Evolutionary conservation across 2,113 vertebrate species (phyloP).

Genomic region (Pygoscelis adeliae): DNA sequence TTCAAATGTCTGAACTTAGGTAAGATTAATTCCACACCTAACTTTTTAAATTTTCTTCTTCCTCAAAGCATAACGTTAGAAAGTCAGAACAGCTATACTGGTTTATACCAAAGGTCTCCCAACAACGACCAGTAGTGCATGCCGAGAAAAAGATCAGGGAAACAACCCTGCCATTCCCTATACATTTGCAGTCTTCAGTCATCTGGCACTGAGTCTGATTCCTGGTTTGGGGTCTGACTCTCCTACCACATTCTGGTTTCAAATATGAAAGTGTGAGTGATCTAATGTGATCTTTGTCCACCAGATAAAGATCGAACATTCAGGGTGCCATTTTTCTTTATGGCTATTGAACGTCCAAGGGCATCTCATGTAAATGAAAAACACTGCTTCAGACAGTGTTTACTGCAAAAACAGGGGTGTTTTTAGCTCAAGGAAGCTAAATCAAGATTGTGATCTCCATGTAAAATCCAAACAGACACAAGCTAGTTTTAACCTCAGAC

Average conservation of each 20-base stretch:
- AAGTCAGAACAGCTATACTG: background rate
- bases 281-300: background rate
- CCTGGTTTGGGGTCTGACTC: background rate
- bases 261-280: background rate
- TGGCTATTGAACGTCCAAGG: background rate
- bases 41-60: background rate
- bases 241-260: background rate
- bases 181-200: background rate
- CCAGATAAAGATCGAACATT: background rate
- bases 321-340: background rate
- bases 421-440: constrained; percentile 14
- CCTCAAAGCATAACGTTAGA: fast-evolving
- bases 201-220: background rate
- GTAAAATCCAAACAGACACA: constrained; percentile 1
- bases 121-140: background rate
- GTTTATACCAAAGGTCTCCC: background rate
- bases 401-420: background rate
- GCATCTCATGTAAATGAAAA: background rate
- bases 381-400: background rate
- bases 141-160: background rate
- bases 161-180: background rate
- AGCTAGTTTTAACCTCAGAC: background rate
- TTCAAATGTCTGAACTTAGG: background rate
- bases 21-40: background rate
- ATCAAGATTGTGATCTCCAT: constrained; percentile 21